Conservation (phyloP, 2,797 vertebrate genomes). For the Onychomys arenicola region DNA sequence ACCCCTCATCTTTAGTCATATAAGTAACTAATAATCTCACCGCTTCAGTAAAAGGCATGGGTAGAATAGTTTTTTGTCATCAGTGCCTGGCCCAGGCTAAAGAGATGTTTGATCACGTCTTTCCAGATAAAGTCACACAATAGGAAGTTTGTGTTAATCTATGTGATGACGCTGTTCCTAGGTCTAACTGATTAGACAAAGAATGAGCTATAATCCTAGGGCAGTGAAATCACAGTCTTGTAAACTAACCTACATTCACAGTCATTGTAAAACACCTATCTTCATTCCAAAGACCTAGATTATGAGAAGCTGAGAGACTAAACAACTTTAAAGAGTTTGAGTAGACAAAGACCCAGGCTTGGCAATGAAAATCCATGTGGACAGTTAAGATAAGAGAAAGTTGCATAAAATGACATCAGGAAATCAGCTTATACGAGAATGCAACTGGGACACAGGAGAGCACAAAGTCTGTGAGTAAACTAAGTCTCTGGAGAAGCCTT, state of each 20-base stretch:
- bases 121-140: background rate
- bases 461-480: background rate
- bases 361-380: too few species aligned
- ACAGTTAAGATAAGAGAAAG: background rate
- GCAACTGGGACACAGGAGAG: background rate
- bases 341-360: background rate
- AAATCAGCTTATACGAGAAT: background rate
- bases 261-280: background rate
- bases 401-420: background rate
- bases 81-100: background rate
- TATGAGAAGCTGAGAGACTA: background rate
- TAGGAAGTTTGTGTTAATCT: background rate
- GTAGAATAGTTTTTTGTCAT: background rate
- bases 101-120: background rate
- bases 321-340: background rate
- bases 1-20: too few species aligned
- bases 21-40: background rate
- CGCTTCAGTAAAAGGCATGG: background rate
- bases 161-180: background rate
- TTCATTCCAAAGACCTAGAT: background rate
- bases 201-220: background rate
- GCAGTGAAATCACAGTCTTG: background rate
- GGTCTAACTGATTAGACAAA: background rate
- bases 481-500: background rate
- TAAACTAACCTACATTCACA: background rate